Evolutionary conservation across 2,888 invertebrate species (phyloP).

Genomic region (Scaptomyza caliginosa): DNA sequence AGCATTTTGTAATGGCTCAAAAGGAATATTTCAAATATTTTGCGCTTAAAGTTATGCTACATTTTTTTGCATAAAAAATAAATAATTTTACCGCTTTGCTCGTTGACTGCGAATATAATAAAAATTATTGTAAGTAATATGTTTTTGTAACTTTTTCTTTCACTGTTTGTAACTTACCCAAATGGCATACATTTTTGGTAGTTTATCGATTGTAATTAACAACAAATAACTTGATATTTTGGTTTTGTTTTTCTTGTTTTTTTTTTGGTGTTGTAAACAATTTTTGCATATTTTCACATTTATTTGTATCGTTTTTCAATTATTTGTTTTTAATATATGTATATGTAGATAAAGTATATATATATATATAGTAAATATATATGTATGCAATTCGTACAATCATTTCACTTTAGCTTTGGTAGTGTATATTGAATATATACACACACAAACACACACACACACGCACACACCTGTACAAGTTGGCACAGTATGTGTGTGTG

Average conservation of each 20-base stretch:
- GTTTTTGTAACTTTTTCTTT: not conserved
- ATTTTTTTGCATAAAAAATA: too few species aligned
- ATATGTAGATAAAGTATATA: conserved; percentile 8
- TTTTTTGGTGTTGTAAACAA: conserved; percentile 62
- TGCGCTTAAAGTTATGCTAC: too few species aligned
- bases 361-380: conserved; percentile 6
- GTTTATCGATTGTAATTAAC: not conserved
- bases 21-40: too few species aligned
- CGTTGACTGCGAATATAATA: too few species aligned
- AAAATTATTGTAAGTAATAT: too few species aligned
- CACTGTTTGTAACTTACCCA: not conserved
- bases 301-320: conserved; percentile 50
- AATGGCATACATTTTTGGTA: not conserved
- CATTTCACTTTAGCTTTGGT: conserved; percentile 17
- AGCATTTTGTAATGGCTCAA: not conserved
- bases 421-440: not conserved
- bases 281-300: conserved; percentile 72
- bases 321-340: conserved; percentile 21
- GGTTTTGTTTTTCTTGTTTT: conserved; percentile 1
- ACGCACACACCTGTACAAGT: too few species aligned
- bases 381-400: conserved; percentile 8
- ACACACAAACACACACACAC: too few species aligned
- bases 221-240: conserved; percentile 1
- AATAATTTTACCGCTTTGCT: too few species aligned
- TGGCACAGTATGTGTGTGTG: not conserved